phyloP scores from a whole-genome alignment of 2,888 invertebrate genomes.

The Synergus laeviventris region DNA sequence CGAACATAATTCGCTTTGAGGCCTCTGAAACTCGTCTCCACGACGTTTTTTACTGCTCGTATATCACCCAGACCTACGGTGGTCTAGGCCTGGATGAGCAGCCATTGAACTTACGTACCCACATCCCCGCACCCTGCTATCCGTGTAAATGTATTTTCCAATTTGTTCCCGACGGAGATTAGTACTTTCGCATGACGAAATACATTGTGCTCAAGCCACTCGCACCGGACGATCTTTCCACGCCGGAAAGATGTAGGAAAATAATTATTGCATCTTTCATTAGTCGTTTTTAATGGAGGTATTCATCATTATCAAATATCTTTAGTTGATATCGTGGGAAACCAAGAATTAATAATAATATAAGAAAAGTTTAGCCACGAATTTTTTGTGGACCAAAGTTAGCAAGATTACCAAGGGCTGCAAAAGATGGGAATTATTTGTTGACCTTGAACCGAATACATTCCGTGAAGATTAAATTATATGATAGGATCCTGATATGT shows the following conservation, averaged over 20 bases:
- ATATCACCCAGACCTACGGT: conserved; percentile 58
- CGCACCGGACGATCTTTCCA: not conserved
- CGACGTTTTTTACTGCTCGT: conserved; percentile 65
- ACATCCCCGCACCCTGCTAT: conserved; percentile 5
- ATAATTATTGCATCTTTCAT: conserved; percentile 43
- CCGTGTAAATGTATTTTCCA: conserved; percentile 41
- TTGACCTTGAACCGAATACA: no score
- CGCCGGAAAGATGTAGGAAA: conserved; percentile 15
- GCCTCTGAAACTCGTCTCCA: conserved; percentile 49
- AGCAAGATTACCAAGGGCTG: no score
- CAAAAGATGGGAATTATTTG: no score
- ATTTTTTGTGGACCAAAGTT: no score
- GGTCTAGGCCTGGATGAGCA: conserved; percentile 43
- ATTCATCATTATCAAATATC: not conserved
- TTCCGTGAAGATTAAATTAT: no score
- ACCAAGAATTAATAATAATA: no score
- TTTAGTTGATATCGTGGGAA: not conserved
- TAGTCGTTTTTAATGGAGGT: not conserved
- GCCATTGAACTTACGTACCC: not conserved
- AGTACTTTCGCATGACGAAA: conserved; percentile 18
- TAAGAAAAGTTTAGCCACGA: no score
- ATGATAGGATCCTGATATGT: no score
- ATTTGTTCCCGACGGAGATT: conserved; percentile 41
- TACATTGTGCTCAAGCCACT: conserved; percentile 15
- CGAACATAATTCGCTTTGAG: conserved; percentile 35